Evolutionary conservation across 92 coral and sea anemone genomes (phyloP).

Genomic region (Parazoanthus swiftii): DNA sequence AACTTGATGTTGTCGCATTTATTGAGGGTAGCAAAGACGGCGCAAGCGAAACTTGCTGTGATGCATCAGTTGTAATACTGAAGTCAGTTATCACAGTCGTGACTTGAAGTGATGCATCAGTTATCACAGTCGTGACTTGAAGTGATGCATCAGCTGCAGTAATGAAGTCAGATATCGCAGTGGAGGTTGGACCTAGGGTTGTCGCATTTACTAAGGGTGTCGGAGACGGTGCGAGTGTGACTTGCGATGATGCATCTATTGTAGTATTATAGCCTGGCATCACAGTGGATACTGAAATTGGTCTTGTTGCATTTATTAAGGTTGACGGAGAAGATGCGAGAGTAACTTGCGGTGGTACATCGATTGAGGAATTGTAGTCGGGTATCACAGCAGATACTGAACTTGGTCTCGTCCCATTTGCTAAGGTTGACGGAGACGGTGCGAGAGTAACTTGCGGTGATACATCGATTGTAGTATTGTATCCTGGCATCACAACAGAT

Average conservation of each 20-base stretch:
- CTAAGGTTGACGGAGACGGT: not conserved
- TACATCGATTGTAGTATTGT: not conserved
- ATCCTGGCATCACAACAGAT: not conserved
- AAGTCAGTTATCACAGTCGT: not conserved
- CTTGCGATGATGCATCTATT: too few relatives aligned
- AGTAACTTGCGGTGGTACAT: too few relatives aligned
- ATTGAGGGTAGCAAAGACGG: not conserved
- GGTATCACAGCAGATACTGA: not conserved
- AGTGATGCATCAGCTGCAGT: not conserved
- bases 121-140: not conserved
- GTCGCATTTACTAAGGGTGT: not conserved
- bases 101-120: not conserved
- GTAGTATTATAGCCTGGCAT: not conserved
- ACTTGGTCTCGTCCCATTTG: not conserved
- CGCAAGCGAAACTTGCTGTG: not conserved
- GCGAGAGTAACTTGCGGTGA: not conserved
- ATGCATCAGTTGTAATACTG: not conserved
- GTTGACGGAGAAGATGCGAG: too few relatives aligned
- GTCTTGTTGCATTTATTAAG: too few relatives aligned
- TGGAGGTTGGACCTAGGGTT: not conserved
- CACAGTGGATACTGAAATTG: too few relatives aligned
- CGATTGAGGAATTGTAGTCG: not conserved
- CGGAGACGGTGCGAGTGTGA: too few relatives aligned
- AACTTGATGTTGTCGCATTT: not conserved
- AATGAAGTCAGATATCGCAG: not conserved